A percentile compares a stretch with the other conserved stretches of the same genome.
phyloP scores from a whole-genome alignment of 2,888 invertebrate species.

The Apamea crenata region DNA sequence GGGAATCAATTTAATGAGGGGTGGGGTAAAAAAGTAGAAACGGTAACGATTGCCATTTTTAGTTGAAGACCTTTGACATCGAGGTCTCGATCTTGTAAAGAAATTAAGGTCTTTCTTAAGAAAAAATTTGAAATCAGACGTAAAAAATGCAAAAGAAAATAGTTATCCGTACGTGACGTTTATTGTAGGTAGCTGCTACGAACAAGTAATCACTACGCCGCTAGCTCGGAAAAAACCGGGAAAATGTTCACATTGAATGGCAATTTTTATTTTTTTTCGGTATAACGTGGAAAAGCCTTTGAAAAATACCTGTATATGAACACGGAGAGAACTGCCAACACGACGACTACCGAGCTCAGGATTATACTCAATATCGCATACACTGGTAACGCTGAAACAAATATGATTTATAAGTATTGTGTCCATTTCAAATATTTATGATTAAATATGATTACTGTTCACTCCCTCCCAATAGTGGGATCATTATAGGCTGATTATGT shows the following conservation, averaged over 20 bases:
- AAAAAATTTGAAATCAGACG: neutral
- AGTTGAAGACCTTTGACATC: neutral
- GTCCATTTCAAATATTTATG: neutral
- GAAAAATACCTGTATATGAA: constrained; percentile 94
- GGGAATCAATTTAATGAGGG: constrained; percentile 6
- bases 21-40: neutral
- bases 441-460: neutral
- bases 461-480: neutral
- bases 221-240: neutral
- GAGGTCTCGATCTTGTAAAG: neutral
- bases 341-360: constrained; percentile 94
- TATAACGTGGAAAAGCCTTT: neutral
- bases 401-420: constrained; percentile 38
- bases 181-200: neutral
- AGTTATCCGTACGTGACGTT: neutral
- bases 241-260: neutral
- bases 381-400: constrained; percentile 93
- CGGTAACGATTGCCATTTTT: neutral
- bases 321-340: constrained; percentile 91
- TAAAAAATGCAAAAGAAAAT: neutral
- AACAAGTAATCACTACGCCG: neutral
- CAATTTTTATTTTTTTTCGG: neutral
- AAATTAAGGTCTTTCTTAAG: neutral
- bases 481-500: neutral
- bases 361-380: constrained; percentile 96